Evolutionary conservation across 2,888 invertebrate species (phyloP), one percentile per base, ranked within the genome.

Genomic region (Dryomyza anilis): DNA sequence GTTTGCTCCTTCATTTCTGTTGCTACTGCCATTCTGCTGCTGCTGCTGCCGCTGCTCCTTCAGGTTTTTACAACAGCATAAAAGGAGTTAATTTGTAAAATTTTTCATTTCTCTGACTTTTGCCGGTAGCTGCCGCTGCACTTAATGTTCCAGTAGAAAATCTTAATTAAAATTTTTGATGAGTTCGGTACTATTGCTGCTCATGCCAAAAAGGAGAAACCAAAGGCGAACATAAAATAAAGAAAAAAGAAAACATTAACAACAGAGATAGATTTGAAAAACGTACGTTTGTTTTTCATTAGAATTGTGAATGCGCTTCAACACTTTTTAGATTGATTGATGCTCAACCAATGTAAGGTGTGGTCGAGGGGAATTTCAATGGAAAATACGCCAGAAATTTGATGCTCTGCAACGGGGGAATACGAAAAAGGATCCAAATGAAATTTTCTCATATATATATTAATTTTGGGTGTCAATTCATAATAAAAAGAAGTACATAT

Each of bases 101-200:
- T 62, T 62, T 52, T 62, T 55, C 55, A 55, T 55, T 55, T 46
- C 29, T 30, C 62, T 62, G 55, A 62, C 62, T 62, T 55, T 45
- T 29, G 55, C 55, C 53, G n/a, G 4, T 19, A 46, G n/a, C 36
- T n/a, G 14, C 29, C 14, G 36, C 29, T 39, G 29, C 52, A 62
- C 52, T 62, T 46, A 63, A 63, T 56, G 56, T 63, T 33, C 55
- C 53, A n/a, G 21, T 36, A 36, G 33, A 63, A 23, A 56, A 56
- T 56, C 63, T 63, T 63, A 56, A 63, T 63, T 63, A 63, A 63
- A 63, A 63, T 63, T 63, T 53, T 56, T 56, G 63, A 63, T 48
- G 55, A 63, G 33, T 56, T 56, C 48, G 23, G 46, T 36, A 27
- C 58, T 56, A 39, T n/a, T 39, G 27, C 29, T 29, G 61, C 25